Base-by-base conservation (phyloP, 2,888 invertebrate genomes). In the Eremobia ochroleuca region DNA sequence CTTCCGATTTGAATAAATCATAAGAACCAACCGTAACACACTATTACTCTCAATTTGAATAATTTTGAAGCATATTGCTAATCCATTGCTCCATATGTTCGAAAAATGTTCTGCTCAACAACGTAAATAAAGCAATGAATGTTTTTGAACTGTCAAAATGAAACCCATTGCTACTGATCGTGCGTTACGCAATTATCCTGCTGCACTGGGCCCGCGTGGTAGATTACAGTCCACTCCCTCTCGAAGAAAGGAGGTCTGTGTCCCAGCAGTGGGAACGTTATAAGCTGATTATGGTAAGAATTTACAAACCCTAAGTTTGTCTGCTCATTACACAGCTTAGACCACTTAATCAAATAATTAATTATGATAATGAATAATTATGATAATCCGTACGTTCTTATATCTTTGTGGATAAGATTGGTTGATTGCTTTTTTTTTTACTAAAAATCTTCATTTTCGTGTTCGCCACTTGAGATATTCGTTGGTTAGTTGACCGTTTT, bases 331-430 rank as follows among this genome's bases (percentile, higher is more conserved):
- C 43, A 46, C 37, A 52, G 43, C 18, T 76, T 11, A 73, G n/a
- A 31, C 34, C 62, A 15, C 61, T 59, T 85, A 75, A 82, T 84
- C 79, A 37, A 37, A 64, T 66, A 66, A 86, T 86, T 86, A 83
- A 83, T 80, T 80, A 83, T 75, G 83, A 85, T 85, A 79, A 86
- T 65, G 69, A 70, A 55, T n/a, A 13, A n/a, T 34, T 34, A 34
- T 34, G 31, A 68, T 82, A 81, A 84, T 86, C 86, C 40, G 37
- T 15, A 15, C 13, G 43, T 1, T 13, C 49, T 67, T 74, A 55
- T 58, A 52, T 40, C 67, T 46, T 65, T 61, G 34, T 59, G 64
- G 84, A 84, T 84, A 83, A 43, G n/a, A 73, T 70, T 15, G 46
- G 67, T 78, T 77, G 52, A 73, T 73, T 66, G 59, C 0, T 59